Conservation (phyloP, 1,140 invertebrate genomes). For the Conopomorpha cramerella region DNA sequence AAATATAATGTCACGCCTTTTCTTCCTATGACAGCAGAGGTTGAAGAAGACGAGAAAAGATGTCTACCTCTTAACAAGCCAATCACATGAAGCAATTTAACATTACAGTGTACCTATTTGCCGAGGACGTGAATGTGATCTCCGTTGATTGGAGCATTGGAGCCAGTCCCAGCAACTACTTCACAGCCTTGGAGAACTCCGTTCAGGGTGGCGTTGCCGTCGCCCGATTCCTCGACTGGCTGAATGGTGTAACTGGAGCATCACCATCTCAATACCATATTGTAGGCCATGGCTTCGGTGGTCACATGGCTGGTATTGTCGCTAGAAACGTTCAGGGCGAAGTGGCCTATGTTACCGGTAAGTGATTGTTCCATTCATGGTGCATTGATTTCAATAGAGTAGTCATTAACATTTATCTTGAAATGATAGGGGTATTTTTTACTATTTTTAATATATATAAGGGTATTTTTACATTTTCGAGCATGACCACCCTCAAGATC, state of each 20-base stretch:
- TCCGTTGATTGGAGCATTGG: conserved; percentile 61
- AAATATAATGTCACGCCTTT: no score
- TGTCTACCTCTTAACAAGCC: no score
- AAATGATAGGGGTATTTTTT: no score
- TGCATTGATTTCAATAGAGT: no score
- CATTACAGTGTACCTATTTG: conserved; percentile 12
- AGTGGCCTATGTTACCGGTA: conserved; percentile 26
- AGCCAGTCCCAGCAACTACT: conserved; percentile 37
- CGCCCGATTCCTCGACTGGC: conserved; percentile 19
- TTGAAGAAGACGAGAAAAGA: no score
- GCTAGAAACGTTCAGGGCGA: conserved; percentile 56
- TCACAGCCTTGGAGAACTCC: conserved; percentile 50
- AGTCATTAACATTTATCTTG: no score
- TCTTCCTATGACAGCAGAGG: no score
- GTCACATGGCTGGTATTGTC: conserved; percentile 77
- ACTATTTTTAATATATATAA: no score
- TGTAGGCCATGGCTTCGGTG: conserved; percentile 81
- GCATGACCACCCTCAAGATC: no score
- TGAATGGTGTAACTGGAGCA: conserved; percentile 14
- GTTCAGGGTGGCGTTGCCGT: conserved; percentile 18
- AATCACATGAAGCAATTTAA: neutral
- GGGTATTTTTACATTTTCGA: no score
- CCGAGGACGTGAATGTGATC: conserved; percentile 60
- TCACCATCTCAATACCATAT: conserved; percentile 54
- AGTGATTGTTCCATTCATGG: no score